phyloP scores from a whole-genome alignment of 2,113 vertebrate species.

The Illadopsis cleaveri region DNA sequence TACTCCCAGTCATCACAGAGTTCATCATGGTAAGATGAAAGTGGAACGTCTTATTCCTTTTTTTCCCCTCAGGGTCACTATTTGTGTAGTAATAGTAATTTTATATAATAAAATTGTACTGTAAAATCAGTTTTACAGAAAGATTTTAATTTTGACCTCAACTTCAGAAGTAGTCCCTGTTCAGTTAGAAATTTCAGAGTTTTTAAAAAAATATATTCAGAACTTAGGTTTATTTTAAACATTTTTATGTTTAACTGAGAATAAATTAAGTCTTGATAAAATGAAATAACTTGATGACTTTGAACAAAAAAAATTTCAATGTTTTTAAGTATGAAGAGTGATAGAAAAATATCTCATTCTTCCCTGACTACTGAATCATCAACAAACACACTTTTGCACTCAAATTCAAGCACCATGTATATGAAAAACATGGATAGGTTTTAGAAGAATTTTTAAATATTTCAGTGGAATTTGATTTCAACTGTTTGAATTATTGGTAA shows the following conservation, averaged over 20 bases:
- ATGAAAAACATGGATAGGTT: background rate
- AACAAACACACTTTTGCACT: background rate
- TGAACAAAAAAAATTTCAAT: background rate
- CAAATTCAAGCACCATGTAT: background rate
- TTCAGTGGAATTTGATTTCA: background rate
- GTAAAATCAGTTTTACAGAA: background rate
- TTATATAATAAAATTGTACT: background rate
- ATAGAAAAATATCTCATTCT: background rate
- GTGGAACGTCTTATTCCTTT: background rate
- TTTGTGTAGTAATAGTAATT: background rate
- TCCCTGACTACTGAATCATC: background rate
- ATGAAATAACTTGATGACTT: background rate
- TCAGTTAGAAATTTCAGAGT: background rate
- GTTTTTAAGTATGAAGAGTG: background rate
- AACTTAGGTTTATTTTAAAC: background rate
- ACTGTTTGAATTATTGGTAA: background rate
- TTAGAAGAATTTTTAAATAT: background rate
- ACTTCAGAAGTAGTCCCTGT: background rate
- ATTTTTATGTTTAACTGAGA: background rate
- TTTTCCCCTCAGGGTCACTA: background rate
- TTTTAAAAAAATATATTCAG: background rate
- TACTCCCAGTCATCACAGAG: conserved; percentile 92
- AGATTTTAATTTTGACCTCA: background rate
- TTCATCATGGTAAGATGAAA: conserved; percentile 86
- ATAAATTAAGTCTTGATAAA: background rate